These are phyloP conservation scores for Molossus alvarezi DNA, from an alignment of 2,797 vertebrate species.

Conservation along the genomic window DNA sequence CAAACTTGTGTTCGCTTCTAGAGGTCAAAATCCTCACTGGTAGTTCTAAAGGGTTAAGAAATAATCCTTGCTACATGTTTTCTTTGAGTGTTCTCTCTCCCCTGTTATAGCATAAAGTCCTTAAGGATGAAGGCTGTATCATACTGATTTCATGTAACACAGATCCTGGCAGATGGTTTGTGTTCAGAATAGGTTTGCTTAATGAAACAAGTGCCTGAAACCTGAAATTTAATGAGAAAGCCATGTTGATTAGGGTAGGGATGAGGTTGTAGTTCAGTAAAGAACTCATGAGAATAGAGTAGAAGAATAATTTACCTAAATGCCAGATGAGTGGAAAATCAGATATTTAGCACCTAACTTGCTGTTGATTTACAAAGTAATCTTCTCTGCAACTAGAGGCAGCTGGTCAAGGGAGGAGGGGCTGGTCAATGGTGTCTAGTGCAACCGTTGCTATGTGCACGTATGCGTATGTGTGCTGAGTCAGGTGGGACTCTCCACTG, in stretches of 20 bases:
- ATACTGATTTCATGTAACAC: neutral
- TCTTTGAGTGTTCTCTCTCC: neutral
- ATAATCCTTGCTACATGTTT: neutral
- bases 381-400: neutral
- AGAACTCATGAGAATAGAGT: neutral
- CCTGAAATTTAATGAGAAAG: slow-evolving; percentile 31
- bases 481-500: neutral
- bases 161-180: neutral
- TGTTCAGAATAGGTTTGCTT: neutral
- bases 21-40: neutral
- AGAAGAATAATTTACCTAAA: neutral
- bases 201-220: neutral
- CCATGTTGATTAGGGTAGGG: neutral
- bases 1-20: neutral
- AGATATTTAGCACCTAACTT: neutral
- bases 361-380: slow-evolving; percentile 11
- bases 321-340: neutral
- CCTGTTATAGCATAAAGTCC: neutral
- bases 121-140: neutral
- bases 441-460: neutral
- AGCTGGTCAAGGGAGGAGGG: neutral
- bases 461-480: neutral
- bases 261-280: neutral
- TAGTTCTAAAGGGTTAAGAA: neutral
- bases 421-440: neutral